Conservation (phyloP, 2,888 invertebrate genomes). For the Lochmaea capreae region DNA sequence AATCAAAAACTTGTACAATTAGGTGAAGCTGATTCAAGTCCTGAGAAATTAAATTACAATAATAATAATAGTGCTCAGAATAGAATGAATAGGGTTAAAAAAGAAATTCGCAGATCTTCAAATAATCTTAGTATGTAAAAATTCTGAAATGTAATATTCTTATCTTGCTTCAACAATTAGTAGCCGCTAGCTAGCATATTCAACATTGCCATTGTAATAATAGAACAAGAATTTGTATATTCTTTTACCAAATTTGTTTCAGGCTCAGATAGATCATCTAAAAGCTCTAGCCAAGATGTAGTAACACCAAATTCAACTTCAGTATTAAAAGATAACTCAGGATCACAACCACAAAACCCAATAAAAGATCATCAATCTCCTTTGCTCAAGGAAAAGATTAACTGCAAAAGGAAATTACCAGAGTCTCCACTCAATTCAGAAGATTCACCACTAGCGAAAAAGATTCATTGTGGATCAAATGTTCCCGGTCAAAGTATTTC, state of each 20-base stretch:
- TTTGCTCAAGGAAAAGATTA: background rate
- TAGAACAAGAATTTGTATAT: background rate
- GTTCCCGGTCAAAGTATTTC: background rate
- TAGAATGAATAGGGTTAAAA: slow-evolving; percentile 37
- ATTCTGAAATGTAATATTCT: background rate
- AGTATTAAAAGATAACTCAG: background rate
- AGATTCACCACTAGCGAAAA: slow-evolving; percentile 9
- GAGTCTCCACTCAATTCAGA: background rate
- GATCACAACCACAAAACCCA: background rate
- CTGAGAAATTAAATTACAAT: background rate
- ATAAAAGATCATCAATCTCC: slow-evolving; percentile 18
- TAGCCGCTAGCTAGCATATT: too few relatives aligned
- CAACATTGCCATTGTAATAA: too few relatives aligned
- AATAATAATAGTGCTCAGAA: slow-evolving; percentile 12
- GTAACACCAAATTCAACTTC: background rate
- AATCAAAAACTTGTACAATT: background rate
- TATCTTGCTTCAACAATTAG: too few relatives aligned
- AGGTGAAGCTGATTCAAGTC: background rate
- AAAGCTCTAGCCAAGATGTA: background rate
- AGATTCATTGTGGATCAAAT: background rate
- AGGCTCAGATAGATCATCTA: background rate
- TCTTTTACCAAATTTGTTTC: background rate
- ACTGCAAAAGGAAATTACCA: slow-evolving; percentile 9
- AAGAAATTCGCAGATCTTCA: background rate
- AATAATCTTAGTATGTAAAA: background rate